phyloP scores from a whole-genome alignment of 1,140 invertebrate genomes.

The Bombus vancouverensis region DNA sequence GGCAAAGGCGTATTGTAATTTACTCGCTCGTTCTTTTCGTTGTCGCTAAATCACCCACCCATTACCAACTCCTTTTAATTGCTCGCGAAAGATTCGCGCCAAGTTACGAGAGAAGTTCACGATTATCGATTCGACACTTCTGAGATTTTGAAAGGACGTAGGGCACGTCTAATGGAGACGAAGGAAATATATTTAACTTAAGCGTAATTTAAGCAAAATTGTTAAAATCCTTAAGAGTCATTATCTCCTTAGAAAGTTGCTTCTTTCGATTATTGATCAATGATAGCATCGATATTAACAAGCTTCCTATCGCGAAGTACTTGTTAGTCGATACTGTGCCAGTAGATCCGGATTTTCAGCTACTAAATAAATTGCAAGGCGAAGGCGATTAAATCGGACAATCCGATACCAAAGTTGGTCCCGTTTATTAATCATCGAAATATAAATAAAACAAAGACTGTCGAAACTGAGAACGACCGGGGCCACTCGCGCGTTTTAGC shows the following conservation, averaged over 20 bases:
- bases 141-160: neutral
- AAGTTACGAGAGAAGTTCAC: neutral
- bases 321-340: neutral
- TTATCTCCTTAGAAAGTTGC: neutral
- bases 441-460: conserved; percentile 24
- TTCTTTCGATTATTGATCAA: too few relatives aligned
- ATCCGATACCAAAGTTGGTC: neutral
- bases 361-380: too few relatives aligned
- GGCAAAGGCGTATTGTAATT: conserved; percentile 51
- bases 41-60: conserved; percentile 17
- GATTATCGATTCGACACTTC: neutral
- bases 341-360: too few relatives aligned
- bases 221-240: neutral
- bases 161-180: accelerated
- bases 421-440: neutral
- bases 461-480: conserved; percentile 12
- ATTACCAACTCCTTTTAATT: conserved; percentile 26
- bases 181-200: neutral
- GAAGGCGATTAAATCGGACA: neutral
- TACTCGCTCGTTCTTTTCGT: conserved; percentile 30
- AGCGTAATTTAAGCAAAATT: neutral
- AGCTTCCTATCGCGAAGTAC: too few relatives aligned
- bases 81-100: neutral
- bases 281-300: too few relatives aligned
- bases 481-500: conserved; percentile 49